phyloP scores from a whole-genome alignment of 2,888 invertebrate genomes.

The Digitonthophagus gazella region DNA sequence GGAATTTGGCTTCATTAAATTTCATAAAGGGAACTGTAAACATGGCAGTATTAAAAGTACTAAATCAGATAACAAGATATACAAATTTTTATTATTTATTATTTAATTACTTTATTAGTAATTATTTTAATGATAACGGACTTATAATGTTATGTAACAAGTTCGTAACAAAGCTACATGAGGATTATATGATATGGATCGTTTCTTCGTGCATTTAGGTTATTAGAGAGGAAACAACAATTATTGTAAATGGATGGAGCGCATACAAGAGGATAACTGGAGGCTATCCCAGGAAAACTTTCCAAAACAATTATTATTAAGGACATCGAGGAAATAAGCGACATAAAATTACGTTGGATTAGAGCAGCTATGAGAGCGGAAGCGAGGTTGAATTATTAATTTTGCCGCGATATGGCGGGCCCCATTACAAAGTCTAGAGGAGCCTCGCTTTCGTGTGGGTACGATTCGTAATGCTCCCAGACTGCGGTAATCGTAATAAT shows the following conservation, averaged over 20 bases:
- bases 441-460: background rate
- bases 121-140: too few relatives aligned
- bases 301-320: background rate
- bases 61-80: too few relatives aligned
- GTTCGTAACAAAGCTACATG: background rate
- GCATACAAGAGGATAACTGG: background rate
- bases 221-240: background rate
- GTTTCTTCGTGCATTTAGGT: background rate
- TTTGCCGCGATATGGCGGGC: slow-evolving; percentile 5
- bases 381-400: slow-evolving; percentile 9
- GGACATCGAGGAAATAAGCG: background rate
- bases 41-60: too few relatives aligned
- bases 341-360: background rate
- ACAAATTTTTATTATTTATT: too few relatives aligned
- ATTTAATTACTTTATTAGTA: background rate
- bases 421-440: slow-evolving; percentile 9
- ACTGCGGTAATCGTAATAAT: slow-evolving; percentile 16
- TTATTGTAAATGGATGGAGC: background rate
- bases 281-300: background rate
- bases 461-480: background rate
- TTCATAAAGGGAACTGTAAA: background rate
- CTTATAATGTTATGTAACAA: background rate
- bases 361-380: background rate
- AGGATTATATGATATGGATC: background rate
- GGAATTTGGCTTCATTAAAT: background rate